Base-by-base conservation (phyloP, 2,113 vertebrate species). In the Mohoua ochrocephala region DNA sequence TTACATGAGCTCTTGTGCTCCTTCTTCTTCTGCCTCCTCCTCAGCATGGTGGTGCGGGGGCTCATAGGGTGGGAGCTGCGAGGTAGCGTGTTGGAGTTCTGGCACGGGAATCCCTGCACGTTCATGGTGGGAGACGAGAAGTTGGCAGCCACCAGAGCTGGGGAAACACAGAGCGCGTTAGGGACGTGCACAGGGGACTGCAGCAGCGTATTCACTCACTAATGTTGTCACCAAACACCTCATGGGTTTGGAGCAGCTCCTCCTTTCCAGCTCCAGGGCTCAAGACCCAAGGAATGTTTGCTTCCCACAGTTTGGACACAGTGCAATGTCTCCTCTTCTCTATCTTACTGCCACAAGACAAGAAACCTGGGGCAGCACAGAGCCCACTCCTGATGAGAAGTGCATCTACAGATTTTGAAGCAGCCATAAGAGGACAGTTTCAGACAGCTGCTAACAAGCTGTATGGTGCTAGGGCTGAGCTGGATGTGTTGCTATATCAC, bases 1-100 rank as follows among this genome's bases (percentile, higher is more conserved):
- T 98, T 98, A 99, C 99, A 0, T 56, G 99, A 99, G 96, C 99
- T 99, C 95, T 99, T 99, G 97, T 99, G 98, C 57, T 99, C 99
- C 95, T 98, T 98, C 91, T 98, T 98, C 63, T 99, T 98, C 93
- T 98, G 98, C 91, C 99, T 98, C 96, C 99, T 98, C 97, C 98
- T 98, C 97, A 98, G 97, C 54, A 98, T 97, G 7, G 98, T 98
- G 82, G 98, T 98, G 50, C 98, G 98, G 33, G 99, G 99, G 95
- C 99, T 99, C 97, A 98, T 98, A 82, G 99, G 99, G 60, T 98
- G 98, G 7, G 98, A 92, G 37, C 98, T 98, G 28, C 98, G 97
- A 79, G 99, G 98, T 95, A 99, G 98, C 2, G 98, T 99, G 96
- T 98, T 99, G 21, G 99, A 98, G 70, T 98, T 98, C 95, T 98